Conservation (phyloP, 2,888 invertebrate genomes). For the Drosophila demipolita region DNA sequence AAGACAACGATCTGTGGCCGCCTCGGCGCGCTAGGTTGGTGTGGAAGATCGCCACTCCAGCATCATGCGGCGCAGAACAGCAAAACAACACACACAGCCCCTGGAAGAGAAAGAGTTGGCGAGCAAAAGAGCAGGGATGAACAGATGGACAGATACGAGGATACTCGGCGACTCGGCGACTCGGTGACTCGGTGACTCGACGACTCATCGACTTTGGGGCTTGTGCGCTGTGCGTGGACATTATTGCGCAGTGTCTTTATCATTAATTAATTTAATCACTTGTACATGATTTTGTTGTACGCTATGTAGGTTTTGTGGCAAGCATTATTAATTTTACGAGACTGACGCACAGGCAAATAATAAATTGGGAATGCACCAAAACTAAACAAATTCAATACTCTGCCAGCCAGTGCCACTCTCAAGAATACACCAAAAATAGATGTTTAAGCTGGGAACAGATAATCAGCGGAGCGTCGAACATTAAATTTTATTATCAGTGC, state of each 20-base stretch:
- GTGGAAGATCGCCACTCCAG: slow-evolving; percentile 10
- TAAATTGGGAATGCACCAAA: slow-evolving; percentile 45
- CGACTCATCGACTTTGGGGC: slow-evolving; percentile 1
- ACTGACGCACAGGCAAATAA: background rate
- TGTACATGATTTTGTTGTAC: slow-evolving; percentile 77
- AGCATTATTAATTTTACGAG: slow-evolving; percentile 63
- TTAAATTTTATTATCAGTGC: slow-evolving; percentile 40
- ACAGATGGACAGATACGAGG: slow-evolving; percentile 42
- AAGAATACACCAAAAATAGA: slow-evolving; percentile 3
- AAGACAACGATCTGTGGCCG: slow-evolving; percentile 78
- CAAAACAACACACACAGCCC: slow-evolving; percentile 5
- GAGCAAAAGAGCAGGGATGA: slow-evolving; percentile 10
- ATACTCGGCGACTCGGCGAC: background rate
- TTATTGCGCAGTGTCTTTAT: slow-evolving; percentile 83
- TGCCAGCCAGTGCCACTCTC: background rate
- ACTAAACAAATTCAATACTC: slow-evolving; percentile 27
- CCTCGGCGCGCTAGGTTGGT: slow-evolving; percentile 46
- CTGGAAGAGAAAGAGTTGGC: slow-evolving; percentile 3
- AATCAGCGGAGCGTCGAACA: slow-evolving; percentile 23
- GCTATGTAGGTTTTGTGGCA: slow-evolving; percentile 39
- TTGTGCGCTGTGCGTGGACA: slow-evolving; percentile 71
- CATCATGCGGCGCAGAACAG: slow-evolving; percentile 65
- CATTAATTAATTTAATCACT: slow-evolving; percentile 84
- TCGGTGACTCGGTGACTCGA: background rate
- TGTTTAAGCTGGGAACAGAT: background rate